These are phyloP conservation scores for Phalacrocorax brasilianus DNA, from an alignment of 2,113 vertebrate species.

Conservation along the genomic window DNA sequence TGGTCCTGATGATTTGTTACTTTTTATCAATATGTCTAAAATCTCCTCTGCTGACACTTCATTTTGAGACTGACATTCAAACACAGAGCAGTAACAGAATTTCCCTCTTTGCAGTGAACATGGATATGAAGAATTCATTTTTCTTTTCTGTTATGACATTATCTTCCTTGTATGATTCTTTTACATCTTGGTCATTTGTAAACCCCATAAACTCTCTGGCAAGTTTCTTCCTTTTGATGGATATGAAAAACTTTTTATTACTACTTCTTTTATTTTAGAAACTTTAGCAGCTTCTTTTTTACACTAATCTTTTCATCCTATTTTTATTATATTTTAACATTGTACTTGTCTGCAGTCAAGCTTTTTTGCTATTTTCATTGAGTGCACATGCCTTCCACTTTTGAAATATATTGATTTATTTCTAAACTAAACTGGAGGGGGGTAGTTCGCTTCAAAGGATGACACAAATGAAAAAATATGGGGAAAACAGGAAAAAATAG, in stretches of 20 bases:
- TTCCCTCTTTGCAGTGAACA: not conserved
- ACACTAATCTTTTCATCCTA: constrained; percentile 23
- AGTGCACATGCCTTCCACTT: not conserved
- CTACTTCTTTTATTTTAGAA: constrained; percentile 33
- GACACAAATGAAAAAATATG: not conserved
- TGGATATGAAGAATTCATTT: constrained; percentile 46
- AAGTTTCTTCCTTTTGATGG: constrained; percentile 41
- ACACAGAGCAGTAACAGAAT: not conserved
- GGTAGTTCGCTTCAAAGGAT: not conserved
- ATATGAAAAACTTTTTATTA: constrained; percentile 49
- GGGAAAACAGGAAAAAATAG: accelerated
- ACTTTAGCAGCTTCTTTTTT: constrained; percentile 13
- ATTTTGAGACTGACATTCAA: constrained; percentile 49
- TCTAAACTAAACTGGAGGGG: not conserved
- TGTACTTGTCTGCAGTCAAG: not conserved
- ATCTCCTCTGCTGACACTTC: constrained; percentile 7
- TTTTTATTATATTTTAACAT: constrained; percentile 49
- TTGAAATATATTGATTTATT: constrained; percentile 44
- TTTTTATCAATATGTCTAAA: not conserved
- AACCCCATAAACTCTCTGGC: constrained; percentile 39
- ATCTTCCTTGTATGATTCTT: constrained; percentile 48
- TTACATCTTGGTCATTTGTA: constrained; percentile 59
- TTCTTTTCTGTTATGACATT: constrained; percentile 39
- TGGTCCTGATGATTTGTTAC: not conserved
- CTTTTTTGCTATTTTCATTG: constrained; percentile 19